Percentiles rank a stretch among this genome's conserved stretches.
Conservation (phyloP, 1,140 invertebrate species). For the Apis florea region DNA sequence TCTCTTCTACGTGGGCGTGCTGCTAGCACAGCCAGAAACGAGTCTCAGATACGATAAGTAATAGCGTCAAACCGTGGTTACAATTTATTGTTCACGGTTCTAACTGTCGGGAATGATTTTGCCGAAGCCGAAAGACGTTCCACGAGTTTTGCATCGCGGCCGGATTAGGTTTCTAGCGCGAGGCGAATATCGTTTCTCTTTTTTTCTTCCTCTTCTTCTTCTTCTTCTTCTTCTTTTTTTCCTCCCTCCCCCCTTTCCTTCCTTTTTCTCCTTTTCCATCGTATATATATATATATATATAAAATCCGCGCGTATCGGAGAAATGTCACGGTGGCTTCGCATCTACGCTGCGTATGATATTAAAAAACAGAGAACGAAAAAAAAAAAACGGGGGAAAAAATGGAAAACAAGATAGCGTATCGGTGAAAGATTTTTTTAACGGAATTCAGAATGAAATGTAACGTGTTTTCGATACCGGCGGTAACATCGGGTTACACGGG, state of each 20-base stretch:
- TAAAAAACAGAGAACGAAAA: not conserved
- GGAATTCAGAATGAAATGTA: not conserved
- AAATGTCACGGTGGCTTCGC: conserved; percentile 1
- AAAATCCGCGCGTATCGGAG: conserved; percentile 16
- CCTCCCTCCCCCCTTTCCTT: no score
- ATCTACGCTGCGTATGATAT: not conserved
- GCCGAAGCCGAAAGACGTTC: conserved; percentile 14
- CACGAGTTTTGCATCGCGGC: not conserved
- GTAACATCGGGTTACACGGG: not conserved
- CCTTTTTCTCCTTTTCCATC: not conserved
- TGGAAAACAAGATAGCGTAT: not conserved
- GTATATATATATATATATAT: no score
- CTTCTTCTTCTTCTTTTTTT: no score
- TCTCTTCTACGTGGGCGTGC: conserved; percentile 35
- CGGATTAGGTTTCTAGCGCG: conserved; percentile 38
- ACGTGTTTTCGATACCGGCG: conserved; percentile 1
- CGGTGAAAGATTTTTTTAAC: not conserved
- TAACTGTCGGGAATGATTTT: conserved; percentile 35
- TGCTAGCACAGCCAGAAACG: conserved; percentile 32
- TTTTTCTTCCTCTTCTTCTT: no score
- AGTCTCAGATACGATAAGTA: conserved; percentile 35
- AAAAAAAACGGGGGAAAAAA: not conserved
- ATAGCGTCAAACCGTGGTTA: conserved; percentile 20
- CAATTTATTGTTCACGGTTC: conserved; percentile 38
- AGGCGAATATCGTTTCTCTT: not conserved